phyloP scores from a whole-genome alignment of 2,888 invertebrate species.

The Mylabris sibirica region DNA sequence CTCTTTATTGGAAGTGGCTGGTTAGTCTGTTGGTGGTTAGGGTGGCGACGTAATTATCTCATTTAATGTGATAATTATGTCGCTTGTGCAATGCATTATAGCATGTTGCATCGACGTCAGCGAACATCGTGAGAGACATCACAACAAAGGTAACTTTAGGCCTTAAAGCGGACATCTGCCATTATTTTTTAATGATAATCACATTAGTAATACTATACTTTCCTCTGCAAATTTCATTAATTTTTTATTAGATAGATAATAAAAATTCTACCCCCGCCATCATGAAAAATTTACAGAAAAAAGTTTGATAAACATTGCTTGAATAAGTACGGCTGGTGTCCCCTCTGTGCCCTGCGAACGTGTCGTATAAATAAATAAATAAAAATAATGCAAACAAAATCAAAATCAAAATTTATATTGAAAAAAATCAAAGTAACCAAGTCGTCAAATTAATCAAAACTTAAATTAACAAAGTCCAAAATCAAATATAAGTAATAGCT shows the following conservation, averaged over 20 bases:
- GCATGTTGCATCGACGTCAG: constrained; percentile 50
- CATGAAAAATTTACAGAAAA: constrained; percentile 37
- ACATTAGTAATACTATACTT: not conserved
- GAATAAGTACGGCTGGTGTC: constrained; percentile 4
- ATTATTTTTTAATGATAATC: constrained; percentile 16
- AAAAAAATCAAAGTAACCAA: constrained; percentile 42
- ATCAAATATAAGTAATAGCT: constrained; percentile 26
- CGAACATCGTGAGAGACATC: constrained; percentile 58
- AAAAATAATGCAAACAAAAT: constrained; percentile 39
- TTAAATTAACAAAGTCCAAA: constrained; percentile 43
- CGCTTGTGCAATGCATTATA: constrained; percentile 49
- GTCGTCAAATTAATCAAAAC: constrained; percentile 39
- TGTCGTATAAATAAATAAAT: constrained; percentile 37
- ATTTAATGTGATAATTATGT: constrained; percentile 32
- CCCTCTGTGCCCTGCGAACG: constrained; percentile 11
- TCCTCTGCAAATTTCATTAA: constrained; percentile 8
- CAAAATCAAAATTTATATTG: constrained; percentile 35
- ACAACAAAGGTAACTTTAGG: constrained; percentile 42
- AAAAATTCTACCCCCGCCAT: constrained; percentile 2
- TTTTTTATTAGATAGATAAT: not conserved
- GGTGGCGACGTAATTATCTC: constrained; percentile 34
- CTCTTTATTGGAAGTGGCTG: constrained; percentile 57
- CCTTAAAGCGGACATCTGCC: constrained; percentile 26
- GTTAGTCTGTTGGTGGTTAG: constrained; percentile 58
- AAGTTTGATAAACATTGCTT: constrained; percentile 37